A percentile compares a stretch with the other conserved stretches of the same genome.
Conservation (phyloP, 2,113 vertebrate genomes). For the Paradoxurus hermaphroditus region DNA sequence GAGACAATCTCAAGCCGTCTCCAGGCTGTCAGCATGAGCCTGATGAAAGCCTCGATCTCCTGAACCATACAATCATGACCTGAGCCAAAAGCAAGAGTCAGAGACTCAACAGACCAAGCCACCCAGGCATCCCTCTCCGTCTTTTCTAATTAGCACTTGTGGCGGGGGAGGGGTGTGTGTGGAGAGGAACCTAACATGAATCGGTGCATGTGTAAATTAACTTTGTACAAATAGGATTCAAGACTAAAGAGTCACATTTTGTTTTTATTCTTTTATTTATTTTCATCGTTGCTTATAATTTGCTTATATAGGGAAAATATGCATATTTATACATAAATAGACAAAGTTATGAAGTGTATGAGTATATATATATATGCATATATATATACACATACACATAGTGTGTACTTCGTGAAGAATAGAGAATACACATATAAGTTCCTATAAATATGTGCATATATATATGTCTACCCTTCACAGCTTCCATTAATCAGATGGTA, state of each 20-base stretch:
- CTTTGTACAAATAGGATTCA: neutral
- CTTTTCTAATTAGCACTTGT: neutral
- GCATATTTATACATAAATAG: neutral
- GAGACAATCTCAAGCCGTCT: too few relatives aligned
- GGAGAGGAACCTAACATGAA: neutral
- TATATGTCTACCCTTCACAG: neutral
- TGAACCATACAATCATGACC: too few relatives aligned
- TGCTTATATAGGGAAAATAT: neutral
- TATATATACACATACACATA: neutral
- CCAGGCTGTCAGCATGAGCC: too few relatives aligned
- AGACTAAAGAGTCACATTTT: neutral
- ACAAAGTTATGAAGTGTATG: neutral
- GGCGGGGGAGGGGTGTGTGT: too few relatives aligned
- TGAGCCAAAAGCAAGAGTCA: too few relatives aligned
- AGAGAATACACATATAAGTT: neutral
- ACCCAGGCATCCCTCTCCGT: neutral
- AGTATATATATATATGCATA: neutral
- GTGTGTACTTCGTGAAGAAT: neutral
- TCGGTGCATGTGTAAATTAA: neutral
- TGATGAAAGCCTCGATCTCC: too few relatives aligned
- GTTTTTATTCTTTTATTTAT: neutral
- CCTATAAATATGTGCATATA: neutral
- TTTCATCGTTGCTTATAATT: constrained; percentile 6
- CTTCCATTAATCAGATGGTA: neutral
- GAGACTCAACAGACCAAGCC: too few relatives aligned